phyloP scores from a whole-genome alignment of 2,797 vertebrate species.

The Anas bernieri region DNA sequence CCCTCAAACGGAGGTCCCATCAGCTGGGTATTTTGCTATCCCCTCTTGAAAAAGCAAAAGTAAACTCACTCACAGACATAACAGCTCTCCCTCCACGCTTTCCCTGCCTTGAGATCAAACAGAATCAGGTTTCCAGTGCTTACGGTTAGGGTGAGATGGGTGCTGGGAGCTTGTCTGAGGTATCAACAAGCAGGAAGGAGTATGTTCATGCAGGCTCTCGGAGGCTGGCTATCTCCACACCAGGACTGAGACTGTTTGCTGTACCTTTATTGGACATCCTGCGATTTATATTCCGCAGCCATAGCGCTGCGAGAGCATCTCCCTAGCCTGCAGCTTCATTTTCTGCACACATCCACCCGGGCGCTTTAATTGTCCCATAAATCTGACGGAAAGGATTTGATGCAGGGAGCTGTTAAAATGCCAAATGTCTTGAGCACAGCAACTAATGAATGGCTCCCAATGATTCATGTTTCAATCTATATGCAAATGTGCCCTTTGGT shows the following conservation, averaged over 20 bases:
- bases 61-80: neutral
- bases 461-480: constrained; percentile 73
- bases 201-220: neutral
- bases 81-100: neutral
- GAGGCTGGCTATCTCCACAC: neutral
- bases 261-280: neutral
- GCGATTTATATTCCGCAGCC: constrained; percentile 47
- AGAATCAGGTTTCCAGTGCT: neutral
- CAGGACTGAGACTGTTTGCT: neutral
- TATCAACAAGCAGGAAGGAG: neutral
- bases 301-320: neutral
- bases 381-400: constrained; percentile 60
- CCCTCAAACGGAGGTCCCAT: neutral
- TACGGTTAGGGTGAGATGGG: neutral
- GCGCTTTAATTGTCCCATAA: constrained; percentile 66
- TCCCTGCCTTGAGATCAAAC: neutral
- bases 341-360: constrained; percentile 3
- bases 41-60: neutral
- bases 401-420: constrained; percentile 61
- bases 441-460: constrained; percentile 46
- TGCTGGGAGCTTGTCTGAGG: neutral
- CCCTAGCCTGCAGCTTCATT: constrained; percentile 34
- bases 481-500: constrained; percentile 76
- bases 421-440: constrained; percentile 43
- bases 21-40: neutral